phyloP scores from a whole-genome alignment of 2,113 vertebrate genomes.

The Austrofundulus limnaeus region DNA sequence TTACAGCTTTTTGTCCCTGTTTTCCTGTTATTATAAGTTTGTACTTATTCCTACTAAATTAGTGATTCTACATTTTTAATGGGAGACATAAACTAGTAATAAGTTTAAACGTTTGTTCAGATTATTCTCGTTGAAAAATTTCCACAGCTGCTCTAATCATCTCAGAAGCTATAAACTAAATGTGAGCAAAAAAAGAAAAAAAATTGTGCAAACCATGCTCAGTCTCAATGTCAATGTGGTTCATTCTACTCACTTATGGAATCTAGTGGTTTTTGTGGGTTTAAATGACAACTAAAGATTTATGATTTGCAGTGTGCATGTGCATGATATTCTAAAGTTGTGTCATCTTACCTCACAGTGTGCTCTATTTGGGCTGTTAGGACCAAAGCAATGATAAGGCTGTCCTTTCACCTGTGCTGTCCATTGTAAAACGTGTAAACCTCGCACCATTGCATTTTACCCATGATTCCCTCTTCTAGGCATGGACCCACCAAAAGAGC shows the following conservation, averaged over 20 bases:
- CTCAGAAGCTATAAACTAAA: conserved; percentile 55
- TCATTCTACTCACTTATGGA: conserved; percentile 18
- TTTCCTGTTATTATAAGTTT: no score
- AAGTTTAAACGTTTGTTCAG: conserved; percentile 53
- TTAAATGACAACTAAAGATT: no score
- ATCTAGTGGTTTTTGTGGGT: conserved; percentile 1
- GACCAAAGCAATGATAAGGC: not conserved
- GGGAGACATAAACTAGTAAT: not conserved
- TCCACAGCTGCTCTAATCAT: conserved; percentile 31
- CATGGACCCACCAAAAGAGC: conserved; percentile 88
- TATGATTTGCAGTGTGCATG: not conserved
- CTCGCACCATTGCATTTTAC: not conserved
- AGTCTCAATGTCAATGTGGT: conserved; percentile 38
- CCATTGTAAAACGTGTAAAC: not conserved
- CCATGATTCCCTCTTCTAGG: conserved; percentile 69
- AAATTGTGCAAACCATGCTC: conserved; percentile 21
- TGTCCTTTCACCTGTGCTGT: not conserved
- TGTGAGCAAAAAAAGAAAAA: no score
- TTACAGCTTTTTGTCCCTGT: no score
- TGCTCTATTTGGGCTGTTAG: not conserved
- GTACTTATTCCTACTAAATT: no score
- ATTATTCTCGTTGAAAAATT: conserved; percentile 49
- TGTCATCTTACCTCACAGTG: not conserved
- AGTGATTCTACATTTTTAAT: no score
- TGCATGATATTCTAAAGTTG: conserved; percentile 18